phyloP scores from a whole-genome alignment of 1,140 invertebrate species.

The Bilobella aurantiaca region DNA sequence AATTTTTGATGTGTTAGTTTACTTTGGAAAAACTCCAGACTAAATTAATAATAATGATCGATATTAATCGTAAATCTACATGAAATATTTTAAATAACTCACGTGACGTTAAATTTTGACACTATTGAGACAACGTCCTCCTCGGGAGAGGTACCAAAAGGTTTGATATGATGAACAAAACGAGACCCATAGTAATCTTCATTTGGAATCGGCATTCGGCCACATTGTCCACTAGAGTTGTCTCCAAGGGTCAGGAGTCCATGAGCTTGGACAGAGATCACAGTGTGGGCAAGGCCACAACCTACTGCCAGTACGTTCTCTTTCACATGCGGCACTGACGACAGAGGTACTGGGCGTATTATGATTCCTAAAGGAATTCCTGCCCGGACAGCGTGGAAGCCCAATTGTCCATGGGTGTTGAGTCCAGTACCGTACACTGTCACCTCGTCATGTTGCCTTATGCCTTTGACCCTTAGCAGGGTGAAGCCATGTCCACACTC shows the following conservation, averaged over 20 bases:
- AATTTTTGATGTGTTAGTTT: too few relatives aligned
- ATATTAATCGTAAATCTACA: constrained; percentile 4
- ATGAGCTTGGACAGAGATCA: constrained; percentile 67
- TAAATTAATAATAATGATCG: background rate
- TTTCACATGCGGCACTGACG: constrained; percentile 50
- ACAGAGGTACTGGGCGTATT: constrained; percentile 62
- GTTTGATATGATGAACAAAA: constrained; percentile 53
- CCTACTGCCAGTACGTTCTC: constrained; percentile 53
- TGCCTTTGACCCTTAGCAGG: constrained; percentile 57
- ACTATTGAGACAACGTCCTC: constrained; percentile 20
- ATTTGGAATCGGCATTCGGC: constrained; percentile 61
- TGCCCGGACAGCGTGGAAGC: constrained; percentile 50
- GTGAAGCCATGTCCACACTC: constrained; percentile 87
- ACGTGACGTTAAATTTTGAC: constrained; percentile 47
- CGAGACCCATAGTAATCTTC: constrained; percentile 62
- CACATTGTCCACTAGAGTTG: constrained; percentile 91
- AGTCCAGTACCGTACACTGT: constrained; percentile 79
- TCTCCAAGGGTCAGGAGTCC: constrained; percentile 76
- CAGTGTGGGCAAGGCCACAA: constrained; percentile 76
- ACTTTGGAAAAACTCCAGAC: too few relatives aligned
- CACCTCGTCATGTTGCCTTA: constrained; percentile 32
- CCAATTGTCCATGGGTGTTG: constrained; percentile 78
- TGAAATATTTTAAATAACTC: constrained; percentile 40
- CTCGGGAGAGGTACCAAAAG: constrained; percentile 23
- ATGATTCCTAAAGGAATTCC: constrained; percentile 60